Evolutionary conservation across 2,113 vertebrate species (phyloP).

Genomic region (Myotis yumanensis): DNA sequence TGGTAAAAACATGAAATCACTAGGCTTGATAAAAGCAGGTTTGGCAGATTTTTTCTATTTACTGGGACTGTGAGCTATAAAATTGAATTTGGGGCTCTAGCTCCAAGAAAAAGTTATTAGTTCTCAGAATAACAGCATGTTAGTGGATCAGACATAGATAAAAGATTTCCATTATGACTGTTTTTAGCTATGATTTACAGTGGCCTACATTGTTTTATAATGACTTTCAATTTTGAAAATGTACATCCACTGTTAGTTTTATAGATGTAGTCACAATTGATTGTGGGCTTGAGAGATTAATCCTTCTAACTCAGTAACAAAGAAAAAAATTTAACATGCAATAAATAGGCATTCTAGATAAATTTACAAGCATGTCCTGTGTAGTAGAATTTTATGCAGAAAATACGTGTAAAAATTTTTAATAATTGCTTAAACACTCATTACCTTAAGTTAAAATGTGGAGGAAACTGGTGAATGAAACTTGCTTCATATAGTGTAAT

Average conservation of each 20-base stretch:
- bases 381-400: not conserved
- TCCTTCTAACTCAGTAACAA: slow-evolving; percentile 55
- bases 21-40: slow-evolving; percentile 65
- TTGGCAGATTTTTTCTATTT: slow-evolving; percentile 69
- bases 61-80: slow-evolving; percentile 66
- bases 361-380: slow-evolving; percentile 31
- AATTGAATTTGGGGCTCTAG: slow-evolving; percentile 68
- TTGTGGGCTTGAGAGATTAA: slow-evolving; percentile 61
- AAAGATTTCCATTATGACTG: slow-evolving; percentile 74
- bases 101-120: slow-evolving; percentile 72
- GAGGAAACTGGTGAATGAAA: not conserved
- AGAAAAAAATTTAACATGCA: slow-evolving; percentile 6
- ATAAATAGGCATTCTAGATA: slow-evolving; percentile 53
- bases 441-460: not conserved
- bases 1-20: slow-evolving; percentile 66
- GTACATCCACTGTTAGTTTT: slow-evolving; percentile 70
- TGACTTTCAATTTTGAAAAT: slow-evolving; percentile 78
- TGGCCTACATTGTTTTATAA: slow-evolving; percentile 74
- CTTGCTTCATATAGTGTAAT: not conserved
- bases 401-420: slow-evolving; percentile 19
- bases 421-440: slow-evolving; percentile 48
- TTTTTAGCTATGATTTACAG: slow-evolving; percentile 76
- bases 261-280: slow-evolving; percentile 68
- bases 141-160: slow-evolving; percentile 71
- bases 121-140: slow-evolving; percentile 74